Conservation (phyloP, 2,797 vertebrate species). For the Scleropages formosus region DNA sequence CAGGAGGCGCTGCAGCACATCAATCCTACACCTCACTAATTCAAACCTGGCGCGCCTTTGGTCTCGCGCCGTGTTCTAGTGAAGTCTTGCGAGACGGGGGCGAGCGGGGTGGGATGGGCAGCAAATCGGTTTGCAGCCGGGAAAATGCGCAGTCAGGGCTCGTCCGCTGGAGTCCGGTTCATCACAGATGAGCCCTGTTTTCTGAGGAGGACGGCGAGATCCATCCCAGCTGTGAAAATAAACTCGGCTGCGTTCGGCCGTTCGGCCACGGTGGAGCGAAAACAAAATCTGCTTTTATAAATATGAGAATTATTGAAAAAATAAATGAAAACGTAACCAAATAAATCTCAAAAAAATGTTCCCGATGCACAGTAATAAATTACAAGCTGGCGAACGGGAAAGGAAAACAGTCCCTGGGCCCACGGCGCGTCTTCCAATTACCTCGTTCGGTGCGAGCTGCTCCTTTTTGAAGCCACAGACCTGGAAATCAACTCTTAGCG, state of each 20-base stretch:
- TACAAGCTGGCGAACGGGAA: conserved; percentile 37
- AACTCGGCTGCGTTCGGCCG: conserved; percentile 51
- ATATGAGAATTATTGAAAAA: conserved; percentile 63
- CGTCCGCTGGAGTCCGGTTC: conserved; percentile 61
- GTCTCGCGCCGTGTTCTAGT: neutral
- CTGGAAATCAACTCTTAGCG: neutral
- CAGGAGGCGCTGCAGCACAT: too few relatives aligned
- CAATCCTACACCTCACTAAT: too few relatives aligned
- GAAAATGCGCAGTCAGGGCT: conserved; percentile 50
- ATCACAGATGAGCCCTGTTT: conserved; percentile 59
- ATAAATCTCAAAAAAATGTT: conserved; percentile 56
- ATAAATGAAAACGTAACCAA: conserved; percentile 62
- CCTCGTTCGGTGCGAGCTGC: neutral
- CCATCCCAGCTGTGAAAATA: conserved; percentile 71
- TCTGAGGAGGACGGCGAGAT: conserved; percentile 53
- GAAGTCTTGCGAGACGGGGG: neutral
- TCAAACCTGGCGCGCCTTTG: neutral
- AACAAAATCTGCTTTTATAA: conserved; percentile 57
- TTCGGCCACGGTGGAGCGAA: conserved; percentile 52
- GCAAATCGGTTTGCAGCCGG: conserved; percentile 46
- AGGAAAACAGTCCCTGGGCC: conserved; percentile 37
- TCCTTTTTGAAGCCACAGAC: neutral
- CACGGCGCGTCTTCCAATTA: neutral
- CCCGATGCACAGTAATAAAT: conserved; percentile 39
- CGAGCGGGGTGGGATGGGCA: conserved; percentile 30